Evolutionary conservation across 1,140 invertebrate species (phyloP).

Genomic region (Pinna nobilis): DNA sequence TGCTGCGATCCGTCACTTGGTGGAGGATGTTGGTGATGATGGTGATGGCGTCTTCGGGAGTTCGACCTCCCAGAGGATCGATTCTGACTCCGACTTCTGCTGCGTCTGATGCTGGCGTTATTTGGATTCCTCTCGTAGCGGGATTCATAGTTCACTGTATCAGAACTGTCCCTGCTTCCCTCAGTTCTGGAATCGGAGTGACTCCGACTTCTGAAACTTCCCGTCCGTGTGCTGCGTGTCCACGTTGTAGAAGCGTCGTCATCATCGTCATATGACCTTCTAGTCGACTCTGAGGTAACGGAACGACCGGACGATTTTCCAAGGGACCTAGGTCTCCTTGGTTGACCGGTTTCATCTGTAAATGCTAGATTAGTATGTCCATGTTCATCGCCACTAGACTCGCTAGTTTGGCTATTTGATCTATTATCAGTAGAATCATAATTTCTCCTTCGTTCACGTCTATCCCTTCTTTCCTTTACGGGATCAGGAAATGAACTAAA

Average conservation of each 20-base stretch:
- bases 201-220: conserved; percentile 6
- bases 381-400: conserved; percentile 6
- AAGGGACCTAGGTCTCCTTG: conserved; percentile 3
- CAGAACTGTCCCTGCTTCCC: conserved; percentile 1
- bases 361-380: conserved; percentile 10
- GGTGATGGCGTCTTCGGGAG: background rate
- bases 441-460: background rate
- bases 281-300: background rate
- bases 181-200: conserved; percentile 13
- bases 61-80: background rate
- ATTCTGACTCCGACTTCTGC: conserved; percentile 13
- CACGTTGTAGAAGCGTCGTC: conserved; percentile 8
- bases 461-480: background rate
- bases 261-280: background rate
- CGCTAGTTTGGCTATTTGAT: conserved; percentile 11
- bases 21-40: too few species aligned
- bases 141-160: background rate
- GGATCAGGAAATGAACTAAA: conserved; percentile 15
- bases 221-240: conserved; percentile 6
- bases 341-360: conserved; percentile 1
- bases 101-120: conserved; percentile 9
- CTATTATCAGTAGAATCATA: background rate
- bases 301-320: conserved; percentile 1
- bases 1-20: conserved; percentile 6
- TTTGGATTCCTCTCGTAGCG: conserved; percentile 18